A percentile compares a stretch with the other conserved stretches of the same genome.
phyloP scores from a whole-genome alignment of 1,140 invertebrate species.

The Rhopalosiphum maidis region DNA sequence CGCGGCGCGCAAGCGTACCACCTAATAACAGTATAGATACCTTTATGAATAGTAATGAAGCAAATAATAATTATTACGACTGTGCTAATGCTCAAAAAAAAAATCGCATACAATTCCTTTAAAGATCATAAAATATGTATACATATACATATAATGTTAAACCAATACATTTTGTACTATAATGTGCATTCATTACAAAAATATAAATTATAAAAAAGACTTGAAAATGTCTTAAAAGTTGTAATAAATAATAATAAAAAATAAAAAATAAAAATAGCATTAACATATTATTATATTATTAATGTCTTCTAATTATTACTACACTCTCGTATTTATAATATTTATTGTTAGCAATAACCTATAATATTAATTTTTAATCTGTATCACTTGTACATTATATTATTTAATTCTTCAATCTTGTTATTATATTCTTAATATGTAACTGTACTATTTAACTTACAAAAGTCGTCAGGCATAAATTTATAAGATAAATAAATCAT shows the following conservation, averaged over 20 bases:
- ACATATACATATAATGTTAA: neutral
- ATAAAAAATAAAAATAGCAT: neutral
- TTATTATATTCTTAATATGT: too few relatives aligned
- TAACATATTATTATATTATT: too few relatives aligned
- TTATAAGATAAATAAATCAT: too few relatives aligned
- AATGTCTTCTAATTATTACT: too few relatives aligned
- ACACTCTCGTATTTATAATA: too few relatives aligned
- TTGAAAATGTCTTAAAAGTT: neutral
- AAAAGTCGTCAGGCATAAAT: too few relatives aligned
- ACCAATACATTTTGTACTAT: neutral
- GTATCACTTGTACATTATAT: too few relatives aligned
- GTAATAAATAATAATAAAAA: neutral
- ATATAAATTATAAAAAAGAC: neutral
- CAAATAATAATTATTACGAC: neutral
- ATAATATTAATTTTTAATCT: too few relatives aligned
- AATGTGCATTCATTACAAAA: neutral
- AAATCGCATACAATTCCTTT: neutral
- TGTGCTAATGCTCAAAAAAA: neutral
- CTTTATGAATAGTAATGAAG: neutral
- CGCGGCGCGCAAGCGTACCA: neutral
- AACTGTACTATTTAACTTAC: too few relatives aligned
- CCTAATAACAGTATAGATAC: neutral
- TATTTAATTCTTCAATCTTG: too few relatives aligned
- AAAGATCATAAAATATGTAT: neutral
- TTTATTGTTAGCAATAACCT: too few relatives aligned